Conservation (phyloP, 2,113 vertebrate genomes). For the Pomatostomus ruficeps region DNA sequence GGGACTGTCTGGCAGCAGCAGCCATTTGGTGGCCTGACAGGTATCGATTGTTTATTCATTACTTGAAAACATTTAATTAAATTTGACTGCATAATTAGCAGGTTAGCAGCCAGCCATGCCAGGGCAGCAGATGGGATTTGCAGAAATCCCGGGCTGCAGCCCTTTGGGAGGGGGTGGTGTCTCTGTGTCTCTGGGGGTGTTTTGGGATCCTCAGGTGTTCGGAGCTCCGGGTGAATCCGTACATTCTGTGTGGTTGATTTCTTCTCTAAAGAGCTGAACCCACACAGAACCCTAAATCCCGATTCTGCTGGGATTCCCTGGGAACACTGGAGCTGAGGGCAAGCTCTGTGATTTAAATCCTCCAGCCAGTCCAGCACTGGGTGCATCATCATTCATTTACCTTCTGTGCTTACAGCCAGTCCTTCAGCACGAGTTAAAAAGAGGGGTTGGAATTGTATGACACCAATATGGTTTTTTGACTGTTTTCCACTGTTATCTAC, state of each 20-base stretch:
- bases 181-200: neutral
- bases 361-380: neutral
- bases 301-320: neutral
- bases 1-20: neutral
- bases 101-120: neutral
- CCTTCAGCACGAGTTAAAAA: neutral
- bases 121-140: neutral
- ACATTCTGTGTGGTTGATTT: neutral
- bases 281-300: neutral
- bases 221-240: neutral
- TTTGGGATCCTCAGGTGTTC: neutral
- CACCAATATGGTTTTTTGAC: neutral
- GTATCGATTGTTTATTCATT: slow-evolving; percentile 23
- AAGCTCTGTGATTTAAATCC: neutral
- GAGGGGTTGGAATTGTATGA: neutral
- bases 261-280: neutral
- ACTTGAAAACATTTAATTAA: slow-evolving; percentile 1
- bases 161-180: neutral
- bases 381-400: neutral
- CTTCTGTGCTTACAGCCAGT: neutral
- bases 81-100: neutral
- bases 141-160: neutral
- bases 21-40: neutral
- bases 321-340: neutral
- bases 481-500: neutral